Evolutionary conservation across 1,140 invertebrate genomes (phyloP), one percentile per base, ranked within the genome.

Genomic region (Rhyzopertha dominica): DNA sequence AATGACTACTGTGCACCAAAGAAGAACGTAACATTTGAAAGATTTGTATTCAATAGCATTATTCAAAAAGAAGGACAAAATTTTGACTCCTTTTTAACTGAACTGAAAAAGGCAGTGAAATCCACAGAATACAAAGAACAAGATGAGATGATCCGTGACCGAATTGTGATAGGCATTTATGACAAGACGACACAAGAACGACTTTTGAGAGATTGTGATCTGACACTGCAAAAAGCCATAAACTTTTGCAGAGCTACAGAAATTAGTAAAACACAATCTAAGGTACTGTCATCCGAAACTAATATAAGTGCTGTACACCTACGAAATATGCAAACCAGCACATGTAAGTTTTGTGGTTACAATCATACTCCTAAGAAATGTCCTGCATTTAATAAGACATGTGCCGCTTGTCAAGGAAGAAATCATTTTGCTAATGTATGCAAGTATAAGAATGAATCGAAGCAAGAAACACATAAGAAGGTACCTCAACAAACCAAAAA

Each of bases 201-300:
- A 37, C 30, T 70, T 17, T 42, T 67, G 22, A 43, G 59, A 43
- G 54, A 51, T 10, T 23, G 40, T 7, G 49, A 58, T 19, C 46
- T 69, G 23, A 62, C 43, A 3, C 29, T 66, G 12, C 39, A 51
- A 16, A 53, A 59, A 44, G 61, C 59, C 9, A 43, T 64, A 0
- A 39, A 56, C n/a, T 47, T 49, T n/a, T 51, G 52, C 38, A 35
- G 47, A 19, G 39, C 54, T 5, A 14, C 45, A 17, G 61, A 66
- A 39, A 20, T 43, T n/a, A 59, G 51, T 5, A 54, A 52, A 42
- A 24, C 26, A 24, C 52, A 52, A 28, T 28, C 38, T 1, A 37
- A 47, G 25, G 37, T 43, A 8, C 29, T 47, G 18, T 28, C 46
- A 29, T 31, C 18, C 32, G 32, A 37, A 50, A 31, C 22, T 16